Conservation (phyloP, 2,888 invertebrate genomes). For the Drosophila bunnanda region DNA sequence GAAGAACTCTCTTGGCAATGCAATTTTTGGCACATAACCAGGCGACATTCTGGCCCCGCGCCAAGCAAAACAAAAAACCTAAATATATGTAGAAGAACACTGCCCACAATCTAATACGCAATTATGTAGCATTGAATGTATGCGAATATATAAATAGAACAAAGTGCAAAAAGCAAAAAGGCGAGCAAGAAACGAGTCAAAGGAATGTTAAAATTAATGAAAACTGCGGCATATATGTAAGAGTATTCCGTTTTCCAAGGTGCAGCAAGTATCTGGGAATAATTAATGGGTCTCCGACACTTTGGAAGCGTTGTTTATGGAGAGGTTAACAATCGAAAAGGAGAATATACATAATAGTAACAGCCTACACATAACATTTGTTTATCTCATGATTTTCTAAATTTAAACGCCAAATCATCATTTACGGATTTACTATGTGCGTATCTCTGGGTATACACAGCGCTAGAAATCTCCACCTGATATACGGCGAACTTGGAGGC, state of each 20-base stretch:
- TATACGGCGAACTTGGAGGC: constrained; percentile 62
- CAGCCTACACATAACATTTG: constrained; percentile 62
- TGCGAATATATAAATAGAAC: constrained; percentile 50
- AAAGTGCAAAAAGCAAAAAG: constrained; percentile 48
- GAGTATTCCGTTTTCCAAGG: constrained; percentile 34
- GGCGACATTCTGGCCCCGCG: constrained; percentile 58
- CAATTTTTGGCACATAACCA: constrained; percentile 68
- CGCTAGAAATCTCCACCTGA: constrained; percentile 31
- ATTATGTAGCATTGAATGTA: constrained; percentile 46
- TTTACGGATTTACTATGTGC: constrained; percentile 19
- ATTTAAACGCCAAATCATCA: constrained; percentile 54
- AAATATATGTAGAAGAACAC: constrained; percentile 25
- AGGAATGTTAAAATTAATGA: constrained; percentile 36
- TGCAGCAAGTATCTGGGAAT: constrained; percentile 13
- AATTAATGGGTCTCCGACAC: constrained; percentile 53
- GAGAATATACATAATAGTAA: constrained; percentile 13
- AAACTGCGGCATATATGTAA: constrained; percentile 14
- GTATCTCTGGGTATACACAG: constrained; percentile 17
- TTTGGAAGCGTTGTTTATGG: constrained; percentile 37
- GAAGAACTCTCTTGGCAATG: constrained; percentile 54
- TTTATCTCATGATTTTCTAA: constrained; percentile 63
- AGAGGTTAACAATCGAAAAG: constrained; percentile 17
- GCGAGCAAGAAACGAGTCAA: constrained; percentile 24
- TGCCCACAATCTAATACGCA: constrained; percentile 44
- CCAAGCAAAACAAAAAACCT: constrained; percentile 50